These are phyloP conservation scores for human (Homo sapiens) DNA, from an alignment of 2,113 vertebrate species.

Conservation along the genomic window DNA sequence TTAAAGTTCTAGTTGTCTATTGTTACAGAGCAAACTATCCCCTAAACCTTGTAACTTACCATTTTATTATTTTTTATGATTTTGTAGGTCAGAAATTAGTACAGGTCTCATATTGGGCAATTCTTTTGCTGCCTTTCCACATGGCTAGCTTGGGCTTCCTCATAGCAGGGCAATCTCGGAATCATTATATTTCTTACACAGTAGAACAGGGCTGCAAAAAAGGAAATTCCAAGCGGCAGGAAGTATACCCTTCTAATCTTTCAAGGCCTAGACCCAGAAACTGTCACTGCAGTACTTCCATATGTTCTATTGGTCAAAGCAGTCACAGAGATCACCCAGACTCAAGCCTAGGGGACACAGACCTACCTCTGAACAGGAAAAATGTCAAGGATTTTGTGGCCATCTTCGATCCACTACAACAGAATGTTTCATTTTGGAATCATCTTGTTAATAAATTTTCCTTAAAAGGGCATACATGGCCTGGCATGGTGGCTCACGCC, in stretches of 20 bases:
- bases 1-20: background rate
- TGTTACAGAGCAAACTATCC: background rate
- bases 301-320: background rate
- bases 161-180: background rate
- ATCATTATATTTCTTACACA: background rate
- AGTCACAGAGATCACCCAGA: background rate
- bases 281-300: background rate
- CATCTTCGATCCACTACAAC: background rate
- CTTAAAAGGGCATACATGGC: background rate
- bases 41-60: background rate
- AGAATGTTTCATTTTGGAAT: background rate
- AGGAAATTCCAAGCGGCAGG: background rate
- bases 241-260: background rate
- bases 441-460: background rate
- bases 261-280: background rate
- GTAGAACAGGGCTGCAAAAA: background rate
- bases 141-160: background rate
- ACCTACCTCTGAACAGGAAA: background rate
- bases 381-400: background rate
- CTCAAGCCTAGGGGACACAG: background rate
- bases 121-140: background rate
- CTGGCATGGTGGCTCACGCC: too few species aligned
- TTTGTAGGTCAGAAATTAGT: background rate
- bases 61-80: constrained; percentile 22
- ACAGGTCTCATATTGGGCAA: background rate